These are phyloP conservation scores for Acropora tenuis DNA, from an alignment of 64 coral and sea anemone species.

Conservation along the genomic window DNA sequence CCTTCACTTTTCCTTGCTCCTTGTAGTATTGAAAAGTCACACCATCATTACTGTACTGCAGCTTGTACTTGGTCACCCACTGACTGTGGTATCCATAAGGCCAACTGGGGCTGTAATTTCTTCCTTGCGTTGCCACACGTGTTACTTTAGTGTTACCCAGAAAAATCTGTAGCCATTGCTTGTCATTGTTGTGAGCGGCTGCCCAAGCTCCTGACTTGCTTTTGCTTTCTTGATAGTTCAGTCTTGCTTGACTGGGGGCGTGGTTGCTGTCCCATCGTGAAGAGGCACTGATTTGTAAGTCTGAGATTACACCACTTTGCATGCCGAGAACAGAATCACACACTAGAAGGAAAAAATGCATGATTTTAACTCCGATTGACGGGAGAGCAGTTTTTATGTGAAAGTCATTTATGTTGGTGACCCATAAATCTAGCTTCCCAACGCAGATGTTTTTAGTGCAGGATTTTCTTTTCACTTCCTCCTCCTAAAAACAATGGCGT, in stretches of 20 bases:
- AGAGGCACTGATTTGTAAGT: neutral
- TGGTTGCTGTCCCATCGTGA: neutral
- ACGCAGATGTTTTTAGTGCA: no score
- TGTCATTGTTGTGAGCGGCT: neutral
- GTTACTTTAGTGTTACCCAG: neutral
- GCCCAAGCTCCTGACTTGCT: neutral
- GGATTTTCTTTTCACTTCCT: no score
- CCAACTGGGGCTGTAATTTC: neutral
- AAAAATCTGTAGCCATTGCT: neutral
- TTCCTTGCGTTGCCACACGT: neutral
- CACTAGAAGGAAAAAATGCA: neutral
- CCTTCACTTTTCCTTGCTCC: neutral
- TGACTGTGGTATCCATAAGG: neutral
- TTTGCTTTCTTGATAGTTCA: neutral
- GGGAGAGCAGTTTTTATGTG: no score
- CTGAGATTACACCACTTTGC: neutral
- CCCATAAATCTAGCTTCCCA: no score
- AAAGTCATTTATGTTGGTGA: no score
- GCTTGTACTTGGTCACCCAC: neutral
- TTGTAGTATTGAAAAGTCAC: neutral
- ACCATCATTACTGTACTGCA: neutral
- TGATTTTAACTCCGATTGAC: no score
- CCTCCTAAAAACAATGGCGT: no score
- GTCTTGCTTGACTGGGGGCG: neutral
- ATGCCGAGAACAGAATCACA: neutral